A percentile compares a stretch with the other conserved stretches of the same genome.
phyloP scores from a whole-genome alignment of 1,140 invertebrate genomes.

The Drosophila ohnishii region DNA sequence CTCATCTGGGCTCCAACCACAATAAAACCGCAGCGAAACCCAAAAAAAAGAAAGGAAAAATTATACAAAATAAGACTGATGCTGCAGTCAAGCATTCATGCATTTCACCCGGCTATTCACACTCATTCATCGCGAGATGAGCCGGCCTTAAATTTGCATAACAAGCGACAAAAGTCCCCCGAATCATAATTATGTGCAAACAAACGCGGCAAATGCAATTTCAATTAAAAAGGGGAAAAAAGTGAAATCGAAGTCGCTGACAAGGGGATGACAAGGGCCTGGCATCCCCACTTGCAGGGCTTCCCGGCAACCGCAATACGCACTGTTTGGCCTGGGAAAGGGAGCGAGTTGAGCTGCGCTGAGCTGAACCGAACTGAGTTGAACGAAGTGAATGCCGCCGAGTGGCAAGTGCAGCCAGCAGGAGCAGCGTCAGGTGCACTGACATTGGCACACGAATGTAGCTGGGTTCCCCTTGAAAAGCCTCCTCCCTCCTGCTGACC shows the following conservation, averaged over 20 bases:
- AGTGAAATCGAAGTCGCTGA: slow-evolving; percentile 75
- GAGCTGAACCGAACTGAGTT: neutral
- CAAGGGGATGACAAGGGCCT: slow-evolving; percentile 12
- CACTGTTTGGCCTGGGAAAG: slow-evolving; percentile 37
- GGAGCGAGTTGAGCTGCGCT: slow-evolving; percentile 20
- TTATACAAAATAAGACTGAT: slow-evolving; percentile 14
- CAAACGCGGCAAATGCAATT: slow-evolving; percentile 75
- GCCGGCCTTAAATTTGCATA: slow-evolving; percentile 55
- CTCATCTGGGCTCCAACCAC: slow-evolving; percentile 27
- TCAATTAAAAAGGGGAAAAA: slow-evolving; percentile 71
- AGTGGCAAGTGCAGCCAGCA: slow-evolving; percentile 58
- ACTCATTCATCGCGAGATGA: slow-evolving; percentile 28
- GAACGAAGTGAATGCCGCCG: slow-evolving; percentile 39
- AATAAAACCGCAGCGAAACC: slow-evolving; percentile 35
- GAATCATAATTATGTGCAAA: slow-evolving; percentile 74
- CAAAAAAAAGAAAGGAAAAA: slow-evolving; percentile 2
- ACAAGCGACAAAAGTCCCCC: slow-evolving; percentile 54
- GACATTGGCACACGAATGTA: slow-evolving; percentile 67
- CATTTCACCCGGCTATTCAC: slow-evolving; percentile 34
- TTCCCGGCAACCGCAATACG: slow-evolving; percentile 43
- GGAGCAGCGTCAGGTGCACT: slow-evolving; percentile 59
- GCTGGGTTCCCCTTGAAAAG: slow-evolving; percentile 3
- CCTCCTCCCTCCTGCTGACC: slow-evolving; percentile 1
- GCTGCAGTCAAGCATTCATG: slow-evolving; percentile 24
- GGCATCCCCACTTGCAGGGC: slow-evolving; percentile 50